phyloP scores from a whole-genome alignment of 2,113 vertebrate species.

The Cryptotis parvus region DNA sequence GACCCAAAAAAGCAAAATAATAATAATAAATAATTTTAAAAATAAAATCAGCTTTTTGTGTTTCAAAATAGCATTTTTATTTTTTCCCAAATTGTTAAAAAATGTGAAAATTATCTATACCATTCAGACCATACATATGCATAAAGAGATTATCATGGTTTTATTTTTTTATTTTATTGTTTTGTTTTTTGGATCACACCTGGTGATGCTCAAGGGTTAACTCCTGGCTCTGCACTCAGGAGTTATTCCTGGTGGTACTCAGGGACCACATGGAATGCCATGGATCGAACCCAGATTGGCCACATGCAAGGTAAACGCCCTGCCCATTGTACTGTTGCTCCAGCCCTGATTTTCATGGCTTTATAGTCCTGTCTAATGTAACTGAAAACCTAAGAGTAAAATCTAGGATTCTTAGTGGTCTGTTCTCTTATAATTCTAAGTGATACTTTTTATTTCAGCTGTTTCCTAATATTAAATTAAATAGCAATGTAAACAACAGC shows the following conservation, averaged over 20 bases:
- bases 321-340: too few relatives aligned
- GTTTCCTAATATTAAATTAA: not conserved
- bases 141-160: not conserved
- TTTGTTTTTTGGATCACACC: too few relatives aligned
- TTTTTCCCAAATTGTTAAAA: slow-evolving; percentile 14
- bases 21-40: too few relatives aligned
- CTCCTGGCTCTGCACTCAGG: too few relatives aligned
- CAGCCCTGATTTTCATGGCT: slow-evolving; percentile 7
- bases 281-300: too few relatives aligned
- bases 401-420: not conserved
- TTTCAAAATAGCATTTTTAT: slow-evolving; percentile 48
- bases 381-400: not conserved
- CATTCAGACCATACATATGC: not conserved
- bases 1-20: too few relatives aligned
- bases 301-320: too few relatives aligned
- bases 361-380: not conserved
- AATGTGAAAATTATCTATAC: slow-evolving; percentile 35
- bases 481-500: slow-evolving; percentile 4
- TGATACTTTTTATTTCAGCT: not conserved
- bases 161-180: too few relatives aligned
- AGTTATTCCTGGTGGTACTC: too few relatives aligned
- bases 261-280: too few relatives aligned
- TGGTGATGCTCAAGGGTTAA: too few relatives aligned
- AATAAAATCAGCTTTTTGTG: not conserved
- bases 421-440: slow-evolving; percentile 26